Conservation (phyloP, 2,113 vertebrate genomes). For the Colaptes auratus region DNA sequence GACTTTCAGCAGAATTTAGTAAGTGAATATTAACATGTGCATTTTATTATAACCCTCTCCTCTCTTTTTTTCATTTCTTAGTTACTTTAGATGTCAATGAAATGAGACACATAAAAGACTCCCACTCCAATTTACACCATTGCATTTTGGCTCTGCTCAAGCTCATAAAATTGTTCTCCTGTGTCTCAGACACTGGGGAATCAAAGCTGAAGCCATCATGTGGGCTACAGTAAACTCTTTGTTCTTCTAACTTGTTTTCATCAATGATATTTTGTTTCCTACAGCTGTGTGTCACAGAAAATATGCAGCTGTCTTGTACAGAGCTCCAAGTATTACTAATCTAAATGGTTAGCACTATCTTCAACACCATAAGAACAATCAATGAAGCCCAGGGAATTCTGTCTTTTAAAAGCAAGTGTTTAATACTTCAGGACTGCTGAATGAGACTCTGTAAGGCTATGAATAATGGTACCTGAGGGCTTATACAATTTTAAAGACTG, state of each 20-base stretch:
- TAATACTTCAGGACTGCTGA: conserved; percentile 18
- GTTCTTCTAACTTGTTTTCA: conserved; percentile 63
- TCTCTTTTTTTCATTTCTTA: conserved; percentile 22
- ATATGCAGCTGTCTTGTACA: conserved; percentile 7
- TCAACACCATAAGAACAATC: conserved; percentile 24
- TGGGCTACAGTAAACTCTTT: conserved; percentile 50
- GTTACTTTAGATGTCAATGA: conserved; percentile 32
- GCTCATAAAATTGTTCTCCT: conserved; percentile 23
- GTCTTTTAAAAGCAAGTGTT: conserved; percentile 40
- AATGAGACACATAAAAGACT: conserved; percentile 54
- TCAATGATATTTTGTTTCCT: conserved; percentile 57
- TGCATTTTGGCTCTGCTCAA: conserved; percentile 27
- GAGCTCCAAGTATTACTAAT: conserved; percentile 18
- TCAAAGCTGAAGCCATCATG: conserved; percentile 53
- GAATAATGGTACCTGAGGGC: conserved; percentile 28
- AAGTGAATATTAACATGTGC: conserved; percentile 68
- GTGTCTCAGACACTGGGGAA: conserved; percentile 51
- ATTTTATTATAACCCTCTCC: conserved; percentile 61
- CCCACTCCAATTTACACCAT: conserved; percentile 23
- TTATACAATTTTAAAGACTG: conserved; percentile 28
- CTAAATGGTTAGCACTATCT: conserved; percentile 43
- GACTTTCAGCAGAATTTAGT: conserved; percentile 69
- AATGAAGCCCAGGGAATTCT: conserved; percentile 34
- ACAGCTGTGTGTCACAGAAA: conserved; percentile 53
- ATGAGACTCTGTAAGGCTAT: neutral